Evolutionary conservation across 2,888 invertebrate genomes (phyloP), one percentile per base, ranked within the genome.

Genomic region (Dolichomitus sp.): DNA sequence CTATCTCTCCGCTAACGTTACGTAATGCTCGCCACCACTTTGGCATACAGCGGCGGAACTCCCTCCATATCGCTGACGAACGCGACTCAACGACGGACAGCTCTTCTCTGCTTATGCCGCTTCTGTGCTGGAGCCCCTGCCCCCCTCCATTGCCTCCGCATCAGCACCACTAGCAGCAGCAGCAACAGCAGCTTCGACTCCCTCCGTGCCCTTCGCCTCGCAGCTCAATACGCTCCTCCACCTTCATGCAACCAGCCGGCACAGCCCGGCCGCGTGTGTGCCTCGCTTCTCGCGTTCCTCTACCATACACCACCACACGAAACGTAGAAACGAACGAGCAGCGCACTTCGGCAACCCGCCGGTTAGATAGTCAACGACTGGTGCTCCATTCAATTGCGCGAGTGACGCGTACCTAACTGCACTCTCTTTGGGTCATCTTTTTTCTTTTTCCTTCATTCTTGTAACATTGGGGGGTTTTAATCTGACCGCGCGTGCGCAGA

Each of bases 301-400:
- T 40, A 48, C 52, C 45, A 23, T 37, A 76, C 69, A 81, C 76
- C 79, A 76, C 77, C 45, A 70, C 73, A 70, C 57, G 77, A 72
- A 80, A 74, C 72, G 75, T 83, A 70, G 78, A 77, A 77, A 83
- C 79, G 82, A 72, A 73, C 81, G 84, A 78, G 83, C 69, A 54
- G 52, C 82, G 73, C 81, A 79, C 85, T 85, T 78, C 75, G 85
- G 78, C 80, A 78, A 80, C 65, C 73, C 80, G 82, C 82, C 81
- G 68, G 85, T 80, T 84, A 68, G 83, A 84, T 87, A 87, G 87
- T 86, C 87, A 86, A 87, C 85, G 86, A 80, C 86, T 85, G 81
- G 65, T 80, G 83, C 79, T 81, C 81, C 81, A 82, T 84, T 61
- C 82, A 85, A 85, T 81, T 85, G 83, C 81, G 66, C 78, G 81